phyloP scores from a whole-genome alignment of 2,888 invertebrate species.

The Ennomos erosarius region DNA sequence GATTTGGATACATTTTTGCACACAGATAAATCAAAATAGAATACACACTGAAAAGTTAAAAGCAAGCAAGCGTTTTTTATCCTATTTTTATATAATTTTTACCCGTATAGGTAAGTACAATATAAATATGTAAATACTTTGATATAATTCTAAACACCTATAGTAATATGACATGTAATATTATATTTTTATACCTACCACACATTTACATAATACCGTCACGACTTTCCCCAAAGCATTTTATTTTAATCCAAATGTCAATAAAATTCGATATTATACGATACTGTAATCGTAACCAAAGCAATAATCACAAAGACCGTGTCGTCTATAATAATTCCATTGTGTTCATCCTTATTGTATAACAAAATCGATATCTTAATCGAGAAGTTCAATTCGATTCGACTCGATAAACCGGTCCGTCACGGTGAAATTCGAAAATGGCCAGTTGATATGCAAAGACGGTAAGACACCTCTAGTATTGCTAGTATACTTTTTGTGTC shows the following conservation, averaged over 20 bases:
- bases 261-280: conserved; percentile 5
- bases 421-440: conserved; percentile 70
- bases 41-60: too few species aligned
- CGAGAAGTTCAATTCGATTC: conserved; percentile 27
- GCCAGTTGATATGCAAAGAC: conserved; percentile 41
- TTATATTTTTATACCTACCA: too few species aligned
- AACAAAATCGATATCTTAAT: conserved; percentile 35
- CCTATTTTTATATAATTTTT: too few species aligned
- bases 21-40: too few species aligned
- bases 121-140: too few species aligned
- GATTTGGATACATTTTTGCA: too few species aligned
- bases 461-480: conserved; percentile 39
- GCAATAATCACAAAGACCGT: conserved; percentile 19
- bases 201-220: conserved; percentile 2
- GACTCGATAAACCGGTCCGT: conserved; percentile 57
- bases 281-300: conserved; percentile 11
- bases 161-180: too few species aligned
- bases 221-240: conserved; percentile 7
- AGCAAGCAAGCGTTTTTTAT: too few species aligned
- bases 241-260: conserved; percentile 5
- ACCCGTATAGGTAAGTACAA: too few species aligned
- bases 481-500: conserved; percentile 4
- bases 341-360: conserved; percentile 31
- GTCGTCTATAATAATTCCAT: conserved; percentile 37
- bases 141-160: too few species aligned